phyloP scores from a whole-genome alignment of 2,113 vertebrate genomes.

The Panthera tigris region DNA sequence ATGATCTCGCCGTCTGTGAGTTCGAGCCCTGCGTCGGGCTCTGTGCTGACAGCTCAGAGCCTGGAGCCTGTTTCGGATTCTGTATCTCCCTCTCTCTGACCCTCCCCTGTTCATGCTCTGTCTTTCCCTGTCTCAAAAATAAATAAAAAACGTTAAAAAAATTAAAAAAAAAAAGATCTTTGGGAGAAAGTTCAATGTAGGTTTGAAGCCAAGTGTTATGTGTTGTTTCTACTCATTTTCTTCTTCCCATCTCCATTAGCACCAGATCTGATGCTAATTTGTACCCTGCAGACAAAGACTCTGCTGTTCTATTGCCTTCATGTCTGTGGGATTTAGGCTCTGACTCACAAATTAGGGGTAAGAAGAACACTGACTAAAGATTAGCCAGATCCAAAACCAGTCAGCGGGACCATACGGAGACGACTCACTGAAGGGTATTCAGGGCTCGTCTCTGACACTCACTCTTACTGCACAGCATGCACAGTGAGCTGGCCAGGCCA shows the following conservation, averaged over 20 bases:
- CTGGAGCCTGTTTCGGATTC: no score
- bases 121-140: no score
- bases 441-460: neutral
- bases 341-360: constrained; percentile 11
- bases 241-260: neutral
- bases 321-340: neutral
- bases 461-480: constrained; percentile 65
- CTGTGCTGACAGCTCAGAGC: no score
- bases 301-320: neutral
- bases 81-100: no score
- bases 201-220: neutral
- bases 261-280: constrained; percentile 3
- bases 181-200: neutral
- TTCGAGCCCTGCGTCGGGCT: no score
- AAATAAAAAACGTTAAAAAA: no score
- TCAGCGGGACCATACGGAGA: neutral
- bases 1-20: no score
- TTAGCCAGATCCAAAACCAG: neutral
- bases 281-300: neutral
- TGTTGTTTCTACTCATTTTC: neutral
- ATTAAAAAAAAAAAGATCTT: neutral
- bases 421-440: neutral
- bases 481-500: constrained; percentile 86
- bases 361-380: neutral
- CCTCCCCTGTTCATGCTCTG: no score